phyloP scores from a whole-genome alignment of 2,797 vertebrate genomes.

The Sardinella longiceps region DNA sequence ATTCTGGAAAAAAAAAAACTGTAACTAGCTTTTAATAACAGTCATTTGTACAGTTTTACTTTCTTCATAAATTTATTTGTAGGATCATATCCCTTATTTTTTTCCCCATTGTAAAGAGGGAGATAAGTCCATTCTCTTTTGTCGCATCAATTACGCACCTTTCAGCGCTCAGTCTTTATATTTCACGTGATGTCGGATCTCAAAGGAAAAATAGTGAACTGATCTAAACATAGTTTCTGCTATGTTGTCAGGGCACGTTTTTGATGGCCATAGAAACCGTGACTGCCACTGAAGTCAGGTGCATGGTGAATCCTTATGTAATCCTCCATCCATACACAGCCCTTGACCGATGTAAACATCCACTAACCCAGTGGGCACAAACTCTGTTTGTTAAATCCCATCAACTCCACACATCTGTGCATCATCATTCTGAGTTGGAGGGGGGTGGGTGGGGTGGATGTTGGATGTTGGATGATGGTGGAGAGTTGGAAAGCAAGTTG shows the following conservation, averaged over 20 bases:
- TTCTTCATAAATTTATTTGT: background rate
- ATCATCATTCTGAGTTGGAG: conserved; percentile 19
- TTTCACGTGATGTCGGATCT: background rate
- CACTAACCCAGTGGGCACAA: conserved; percentile 18
- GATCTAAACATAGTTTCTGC: background rate
- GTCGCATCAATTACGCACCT: background rate
- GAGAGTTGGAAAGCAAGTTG: background rate
- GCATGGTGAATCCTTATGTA: background rate
- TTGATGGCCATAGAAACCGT: conserved; percentile 24
- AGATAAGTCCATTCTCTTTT: background rate
- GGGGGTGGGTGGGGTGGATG: background rate
- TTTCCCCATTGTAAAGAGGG: no score
- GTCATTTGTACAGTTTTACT: background rate
- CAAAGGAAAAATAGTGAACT: background rate
- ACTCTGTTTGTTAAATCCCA: conserved; percentile 7
- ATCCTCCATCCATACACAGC: background rate
- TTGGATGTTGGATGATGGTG: background rate
- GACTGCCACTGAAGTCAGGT: background rate
- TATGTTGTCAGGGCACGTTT: background rate
- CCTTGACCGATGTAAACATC: conserved; percentile 31
- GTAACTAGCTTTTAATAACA: no score
- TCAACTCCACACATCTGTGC: conserved; percentile 20
- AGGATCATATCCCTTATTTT: background rate
- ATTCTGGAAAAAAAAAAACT: background rate
- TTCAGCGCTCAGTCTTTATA: background rate